Evolutionary conservation across 2,888 invertebrate species (phyloP), one percentile per base, ranked within the genome.

Genomic region (Rapana venosa): DNA sequence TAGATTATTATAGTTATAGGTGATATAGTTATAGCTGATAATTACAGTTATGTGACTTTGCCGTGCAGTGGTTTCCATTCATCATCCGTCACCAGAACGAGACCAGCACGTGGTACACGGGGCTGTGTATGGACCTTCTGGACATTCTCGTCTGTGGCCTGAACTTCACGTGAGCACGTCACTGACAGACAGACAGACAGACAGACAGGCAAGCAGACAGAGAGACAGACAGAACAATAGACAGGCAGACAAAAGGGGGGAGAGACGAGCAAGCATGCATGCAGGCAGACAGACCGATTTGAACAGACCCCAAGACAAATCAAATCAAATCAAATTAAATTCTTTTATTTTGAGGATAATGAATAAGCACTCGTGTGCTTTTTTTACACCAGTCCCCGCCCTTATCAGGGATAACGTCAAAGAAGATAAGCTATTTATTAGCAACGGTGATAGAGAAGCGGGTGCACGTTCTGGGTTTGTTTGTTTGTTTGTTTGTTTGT

Each of bases 61-160:
- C 2, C 4, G 8, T 6, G 22, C 84, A 84, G 84, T 84, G 84
- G 84, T 22, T 47, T 26, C 84, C 84, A 22, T 58, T 84, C 58
- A 56, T 56, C 47, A 84, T 84, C 20, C 84, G 84, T 56, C 84
- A 84, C 20, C 84, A 84, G 84, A 56, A 84, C 56, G 84, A 84
- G n/a, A 84, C 2, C 15, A n/a, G 26, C 84, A 84, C 56, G 56
- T 56, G 56, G 84, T 84, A 84, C 84, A 84, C 84, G 13, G 84
- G 84, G n/a, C 58, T 84, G 84, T 84, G 84, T n/a, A 84, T 84
- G 22, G 84, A 84, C 35, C 22, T 84, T 13, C 84, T 84, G 47
- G 56, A 84, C 47, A 56, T 56, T 58, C 56, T 84, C n/a, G 26
- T 35, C 4, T 15, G 26, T n/a, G n/a, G 17, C n/a, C 58, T 56